A percentile compares a stretch with the other conserved stretches of the same genome.
Conservation (phyloP, 1,140 invertebrate species). For the Macrosteles quadrilineatus region DNA sequence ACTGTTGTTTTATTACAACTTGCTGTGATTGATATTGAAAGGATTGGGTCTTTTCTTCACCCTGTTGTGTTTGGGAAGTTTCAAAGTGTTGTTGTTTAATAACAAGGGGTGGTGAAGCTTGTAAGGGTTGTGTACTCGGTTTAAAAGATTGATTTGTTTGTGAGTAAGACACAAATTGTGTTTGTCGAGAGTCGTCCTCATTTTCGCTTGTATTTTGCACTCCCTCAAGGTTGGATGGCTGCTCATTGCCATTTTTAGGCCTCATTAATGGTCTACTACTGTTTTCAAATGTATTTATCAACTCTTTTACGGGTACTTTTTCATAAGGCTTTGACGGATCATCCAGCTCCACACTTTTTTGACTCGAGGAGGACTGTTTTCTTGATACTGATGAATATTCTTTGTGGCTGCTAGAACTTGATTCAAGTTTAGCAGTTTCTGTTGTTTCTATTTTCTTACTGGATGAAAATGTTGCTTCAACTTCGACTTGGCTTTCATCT, state of each 20-base stretch:
- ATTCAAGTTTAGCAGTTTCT: no score
- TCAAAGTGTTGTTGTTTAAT: constrained; percentile 15
- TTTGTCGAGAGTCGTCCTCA: neutral
- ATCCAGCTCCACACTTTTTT: constrained; percentile 34
- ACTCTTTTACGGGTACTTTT: constrained; percentile 61
- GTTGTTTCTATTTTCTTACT: no score
- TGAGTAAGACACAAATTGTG: constrained; percentile 17
- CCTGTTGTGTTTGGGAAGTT: constrained; percentile 8
- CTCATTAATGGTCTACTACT: constrained; percentile 57
- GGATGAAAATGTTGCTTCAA: no score
- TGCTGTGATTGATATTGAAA: constrained; percentile 13
- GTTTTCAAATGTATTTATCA: constrained; percentile 66
- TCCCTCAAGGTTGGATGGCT: constrained; percentile 38
- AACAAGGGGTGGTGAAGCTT: neutral
- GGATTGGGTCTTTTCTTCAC: neutral
- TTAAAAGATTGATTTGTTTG: constrained; percentile 19
- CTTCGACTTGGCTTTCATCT: no score
- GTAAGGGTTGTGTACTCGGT: constrained; percentile 6
- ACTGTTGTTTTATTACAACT: neutral
- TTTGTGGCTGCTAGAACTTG: neutral
- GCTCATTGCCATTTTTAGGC: constrained; percentile 57
- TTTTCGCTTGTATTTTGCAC: neutral
- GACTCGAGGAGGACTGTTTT: constrained; percentile 15
- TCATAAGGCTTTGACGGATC: constrained; percentile 52
- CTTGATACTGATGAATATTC: neutral